Conservation (phyloP, 2,888 invertebrate genomes). For the Ganaspis brasiliensis region DNA sequence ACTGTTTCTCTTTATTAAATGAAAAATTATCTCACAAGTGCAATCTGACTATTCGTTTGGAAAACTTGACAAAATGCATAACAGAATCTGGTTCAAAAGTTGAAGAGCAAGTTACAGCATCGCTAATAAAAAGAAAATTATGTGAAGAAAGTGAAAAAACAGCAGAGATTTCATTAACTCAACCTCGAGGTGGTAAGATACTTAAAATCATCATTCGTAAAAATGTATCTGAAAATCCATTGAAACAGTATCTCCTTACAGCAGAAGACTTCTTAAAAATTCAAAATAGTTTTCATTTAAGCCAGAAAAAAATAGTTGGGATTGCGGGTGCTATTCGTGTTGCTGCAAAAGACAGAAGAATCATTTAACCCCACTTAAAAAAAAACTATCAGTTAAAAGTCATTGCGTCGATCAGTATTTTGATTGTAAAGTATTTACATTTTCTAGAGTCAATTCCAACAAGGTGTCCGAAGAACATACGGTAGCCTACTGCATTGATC, state of each 20-base stretch:
- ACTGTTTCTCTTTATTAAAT: not conserved
- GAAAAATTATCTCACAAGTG: not conserved
- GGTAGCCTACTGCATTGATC: not conserved
- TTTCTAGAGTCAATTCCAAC: constrained; percentile 5
- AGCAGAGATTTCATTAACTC: too few species aligned
- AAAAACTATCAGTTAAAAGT: constrained; percentile 1
- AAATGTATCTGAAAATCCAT: too few species aligned
- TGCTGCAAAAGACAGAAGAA: too few species aligned
- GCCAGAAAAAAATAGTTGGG: constrained; percentile 18
- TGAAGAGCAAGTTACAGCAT: constrained; percentile 9
- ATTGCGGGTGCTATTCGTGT: too few species aligned
- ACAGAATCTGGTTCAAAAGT: too few species aligned
- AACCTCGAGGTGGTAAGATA: not conserved
- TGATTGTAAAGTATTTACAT: not conserved
- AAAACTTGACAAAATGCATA: not conserved
- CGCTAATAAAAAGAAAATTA: not conserved
- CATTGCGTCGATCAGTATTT: not conserved
- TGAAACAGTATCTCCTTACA: not conserved
- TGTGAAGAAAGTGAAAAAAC: not conserved
- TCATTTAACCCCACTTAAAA: too few species aligned
- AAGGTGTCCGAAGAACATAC: not conserved
- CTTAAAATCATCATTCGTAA: not conserved
- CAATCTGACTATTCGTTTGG: not conserved
- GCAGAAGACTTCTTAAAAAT: constrained; percentile 25
- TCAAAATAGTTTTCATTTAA: constrained; percentile 14